phyloP scores from a whole-genome alignment of 2,888 invertebrate species.

The Epirrhoe tristata region DNA sequence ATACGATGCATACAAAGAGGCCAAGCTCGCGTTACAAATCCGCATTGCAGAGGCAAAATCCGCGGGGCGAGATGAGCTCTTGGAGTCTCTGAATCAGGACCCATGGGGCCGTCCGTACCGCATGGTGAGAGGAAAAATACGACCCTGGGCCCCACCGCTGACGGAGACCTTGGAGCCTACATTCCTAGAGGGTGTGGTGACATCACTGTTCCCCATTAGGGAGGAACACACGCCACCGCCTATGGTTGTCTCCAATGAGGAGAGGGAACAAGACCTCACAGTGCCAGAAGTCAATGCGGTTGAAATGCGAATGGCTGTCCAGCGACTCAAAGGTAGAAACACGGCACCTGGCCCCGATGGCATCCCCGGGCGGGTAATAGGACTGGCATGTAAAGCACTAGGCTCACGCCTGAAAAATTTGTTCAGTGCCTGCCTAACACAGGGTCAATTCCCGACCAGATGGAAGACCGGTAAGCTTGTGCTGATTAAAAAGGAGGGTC shows the following conservation, averaged over 20 bases:
- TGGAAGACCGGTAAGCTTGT: not conserved
- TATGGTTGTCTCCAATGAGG: not conserved
- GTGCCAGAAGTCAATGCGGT: not conserved
- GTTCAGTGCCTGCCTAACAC: not conserved
- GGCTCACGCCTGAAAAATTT: not conserved
- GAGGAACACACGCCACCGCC: not conserved
- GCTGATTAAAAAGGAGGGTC: not conserved
- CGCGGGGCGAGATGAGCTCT: not conserved
- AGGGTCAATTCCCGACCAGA: not conserved
- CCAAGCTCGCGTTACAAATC: not conserved
- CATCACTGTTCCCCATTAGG: not conserved
- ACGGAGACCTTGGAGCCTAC: not conserved
- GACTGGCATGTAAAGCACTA: not conserved
- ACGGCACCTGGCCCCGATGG: not conserved
- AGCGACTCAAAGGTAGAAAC: not conserved
- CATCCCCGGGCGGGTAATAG: not conserved
- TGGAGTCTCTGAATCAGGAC: conserved; percentile 11
- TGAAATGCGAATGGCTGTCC: not conserved
- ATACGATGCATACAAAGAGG: not conserved
- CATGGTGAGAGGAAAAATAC: conserved; percentile 1
- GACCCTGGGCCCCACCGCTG: conserved; percentile 11
- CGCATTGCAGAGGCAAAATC: not conserved
- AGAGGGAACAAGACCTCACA: not conserved
- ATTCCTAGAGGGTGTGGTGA: not conserved
- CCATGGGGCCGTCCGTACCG: conserved; percentile 15